Evolutionary conservation across 1,140 invertebrate genomes (phyloP), one percentile per base, ranked within the genome.

Genomic region (Rhyacophila brunnea): DNA sequence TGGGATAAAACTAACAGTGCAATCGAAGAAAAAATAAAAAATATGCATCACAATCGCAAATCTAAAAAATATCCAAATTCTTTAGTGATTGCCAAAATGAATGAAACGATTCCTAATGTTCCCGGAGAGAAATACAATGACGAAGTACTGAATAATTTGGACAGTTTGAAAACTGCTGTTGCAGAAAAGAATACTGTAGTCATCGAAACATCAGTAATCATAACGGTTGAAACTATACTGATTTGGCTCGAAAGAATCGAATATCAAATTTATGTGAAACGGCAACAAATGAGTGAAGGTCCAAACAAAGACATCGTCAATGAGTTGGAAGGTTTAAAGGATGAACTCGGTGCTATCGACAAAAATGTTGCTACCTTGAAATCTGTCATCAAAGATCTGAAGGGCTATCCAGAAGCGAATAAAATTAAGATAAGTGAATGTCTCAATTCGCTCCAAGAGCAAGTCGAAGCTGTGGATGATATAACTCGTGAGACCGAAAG

Each of bases 171-270:
- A 64, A 72, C 77, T 56, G 87, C 88, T 17, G 73, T 88, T 2
- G 71, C 83, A 44, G 80, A 74, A 20, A 80, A 84, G n/a, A 83
- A 93, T 69, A 73, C 74, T 6, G 69, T 75, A 1, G 66, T 83
- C 1, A 81, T 87, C 38, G 86, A 91, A 71, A 84, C 83, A 66
- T 87, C 81, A 42, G 77, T 91, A 5, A 83, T 90, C 7, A 85
- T 84, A 13, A 84, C 90, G 1, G 85, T 92, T 19, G 87, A 91
- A 70, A 89, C 84, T 0, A 87, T 93, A 5, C 88, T 87, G 0
- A 85, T 83, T 15, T 92, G 89, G 88, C 68, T 93, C 34, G 88
- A 92, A 75, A 90, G 85, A 17, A 89, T 92, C 60, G 89, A 92
- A 71, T 91, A 90, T 62, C 83, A 85, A 67, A 86, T 92, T 6